Evolutionary conservation across 2,888 invertebrate species (phyloP).

Genomic region (Xylota segnis): DNA sequence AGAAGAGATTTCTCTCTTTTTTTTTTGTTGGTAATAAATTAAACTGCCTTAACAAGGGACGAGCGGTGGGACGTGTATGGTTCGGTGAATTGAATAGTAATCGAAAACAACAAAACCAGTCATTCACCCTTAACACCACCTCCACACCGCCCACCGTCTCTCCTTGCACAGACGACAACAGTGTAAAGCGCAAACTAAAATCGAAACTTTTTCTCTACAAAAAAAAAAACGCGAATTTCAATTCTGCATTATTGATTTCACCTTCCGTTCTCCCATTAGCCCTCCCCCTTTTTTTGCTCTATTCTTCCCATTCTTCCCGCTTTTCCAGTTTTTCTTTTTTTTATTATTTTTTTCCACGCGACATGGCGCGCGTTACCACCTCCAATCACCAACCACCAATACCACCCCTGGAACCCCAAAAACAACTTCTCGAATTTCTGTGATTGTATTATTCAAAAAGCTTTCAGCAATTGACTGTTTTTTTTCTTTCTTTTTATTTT

Average conservation of each 20-base stretch:
- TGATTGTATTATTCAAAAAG: slow-evolving; percentile 68
- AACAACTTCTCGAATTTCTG: slow-evolving; percentile 46
- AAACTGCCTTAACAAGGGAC: slow-evolving; percentile 12
- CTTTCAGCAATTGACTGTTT: slow-evolving; percentile 74
- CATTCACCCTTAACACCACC: slow-evolving; percentile 17
- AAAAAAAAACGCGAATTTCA: slow-evolving; percentile 49
- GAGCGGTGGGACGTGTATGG: background rate
- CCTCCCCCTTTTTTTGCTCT: background rate
- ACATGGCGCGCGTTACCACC: slow-evolving; percentile 50
- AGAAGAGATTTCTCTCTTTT: slow-evolving; percentile 1
- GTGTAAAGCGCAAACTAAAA: slow-evolving; percentile 45
- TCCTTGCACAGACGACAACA: background rate
- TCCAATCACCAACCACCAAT: slow-evolving; percentile 36
- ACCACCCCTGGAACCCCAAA: background rate
- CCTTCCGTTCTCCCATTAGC: slow-evolving; percentile 71
- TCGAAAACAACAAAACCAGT: slow-evolving; percentile 67
- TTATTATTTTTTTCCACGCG: slow-evolving; percentile 37
- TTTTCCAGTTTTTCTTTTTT: slow-evolving; percentile 7
- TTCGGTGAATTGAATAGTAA: slow-evolving; percentile 61
- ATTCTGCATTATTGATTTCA: slow-evolving; percentile 74
- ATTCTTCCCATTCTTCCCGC: slow-evolving; percentile 2
- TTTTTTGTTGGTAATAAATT: slow-evolving; percentile 61
- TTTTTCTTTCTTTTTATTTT: slow-evolving; percentile 53
- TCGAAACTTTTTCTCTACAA: slow-evolving; percentile 26
- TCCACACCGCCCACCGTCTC: background rate